Evolutionary conservation across 2,888 invertebrate species (phyloP).

Genomic region (Strigamia maritima): DNA sequence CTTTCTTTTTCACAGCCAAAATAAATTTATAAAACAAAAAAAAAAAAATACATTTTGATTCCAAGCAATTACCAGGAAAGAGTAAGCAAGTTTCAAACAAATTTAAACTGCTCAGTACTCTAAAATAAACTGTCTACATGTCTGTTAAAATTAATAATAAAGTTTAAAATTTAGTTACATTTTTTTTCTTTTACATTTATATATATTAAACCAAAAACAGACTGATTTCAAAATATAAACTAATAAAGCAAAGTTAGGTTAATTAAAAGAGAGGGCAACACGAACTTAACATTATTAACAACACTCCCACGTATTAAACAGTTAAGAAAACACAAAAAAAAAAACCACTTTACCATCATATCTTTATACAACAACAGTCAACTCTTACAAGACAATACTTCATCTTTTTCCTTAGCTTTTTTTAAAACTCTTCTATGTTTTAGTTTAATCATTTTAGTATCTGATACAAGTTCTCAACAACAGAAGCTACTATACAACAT

Average conservation of each 20-base stretch:
- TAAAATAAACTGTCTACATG: neutral
- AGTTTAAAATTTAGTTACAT: conserved; percentile 7
- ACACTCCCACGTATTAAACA: conserved; percentile 27
- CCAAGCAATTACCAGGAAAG: neutral
- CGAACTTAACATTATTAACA: conserved; percentile 18
- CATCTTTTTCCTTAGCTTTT: neutral
- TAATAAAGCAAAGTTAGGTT: neutral
- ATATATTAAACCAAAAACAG: neutral
- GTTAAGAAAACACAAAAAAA: neutral
- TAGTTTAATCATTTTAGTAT: conserved; percentile 6
- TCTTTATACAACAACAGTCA: conserved; percentile 26
- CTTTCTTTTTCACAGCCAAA: conserved; percentile 26
- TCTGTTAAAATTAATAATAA: neutral
- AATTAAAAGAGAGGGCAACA: conserved; percentile 10
- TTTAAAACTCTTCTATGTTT: conserved; percentile 16
- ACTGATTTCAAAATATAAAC: neutral
- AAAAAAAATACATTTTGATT: conserved; percentile 13
- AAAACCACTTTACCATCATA: conserved; percentile 2
- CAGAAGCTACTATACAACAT: neutral
- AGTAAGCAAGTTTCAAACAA: conserved; percentile 32
- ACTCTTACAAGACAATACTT: conserved; percentile 21
- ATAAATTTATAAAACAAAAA: neutral
- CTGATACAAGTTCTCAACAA: conserved; percentile 30
- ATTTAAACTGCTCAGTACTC: conserved; percentile 24
- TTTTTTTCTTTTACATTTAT: neutral